Evolutionary conservation across 2,797 vertebrate species (phyloP).

Genomic region (Sparus aurata): DNA sequence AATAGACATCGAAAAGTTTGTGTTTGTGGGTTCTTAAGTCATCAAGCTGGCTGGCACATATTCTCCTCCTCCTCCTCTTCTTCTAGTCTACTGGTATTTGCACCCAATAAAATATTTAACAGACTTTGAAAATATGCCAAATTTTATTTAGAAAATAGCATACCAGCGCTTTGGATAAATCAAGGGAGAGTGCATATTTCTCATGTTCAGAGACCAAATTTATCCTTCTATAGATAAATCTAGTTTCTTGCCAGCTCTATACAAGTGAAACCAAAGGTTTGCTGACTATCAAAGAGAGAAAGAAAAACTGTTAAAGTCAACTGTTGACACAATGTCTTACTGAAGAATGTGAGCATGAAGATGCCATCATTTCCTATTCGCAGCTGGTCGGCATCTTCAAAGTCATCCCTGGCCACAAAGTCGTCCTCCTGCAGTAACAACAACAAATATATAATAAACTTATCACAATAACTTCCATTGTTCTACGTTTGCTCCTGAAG

Average conservation of each 20-base stretch:
- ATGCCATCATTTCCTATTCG: constrained; percentile 99
- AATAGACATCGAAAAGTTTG: background rate
- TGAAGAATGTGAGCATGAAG: constrained; percentile 99
- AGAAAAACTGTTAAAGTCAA: background rate
- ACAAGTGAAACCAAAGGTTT: background rate
- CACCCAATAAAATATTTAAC: background rate
- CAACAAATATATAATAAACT: background rate
- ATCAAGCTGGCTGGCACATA: background rate
- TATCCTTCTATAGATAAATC: background rate
- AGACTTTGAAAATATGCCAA: background rate
- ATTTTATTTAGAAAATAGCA: background rate
- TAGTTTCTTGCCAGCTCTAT: background rate
- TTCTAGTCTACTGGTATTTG: background rate
- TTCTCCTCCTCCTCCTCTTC: background rate
- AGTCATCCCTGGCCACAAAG: constrained; percentile 94
- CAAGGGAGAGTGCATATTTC: background rate
- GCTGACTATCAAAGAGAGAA: background rate
- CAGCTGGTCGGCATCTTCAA: constrained; percentile 97
- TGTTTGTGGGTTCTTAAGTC: background rate
- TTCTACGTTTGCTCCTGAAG: too few species aligned
- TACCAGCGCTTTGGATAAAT: background rate
- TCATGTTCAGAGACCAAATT: background rate
- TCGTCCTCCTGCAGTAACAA: constrained; percentile 91
- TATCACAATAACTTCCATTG: background rate
- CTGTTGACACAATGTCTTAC: constrained; percentile 85